These are phyloP conservation scores for Antitype chi DNA, from an alignment of 2,888 invertebrate genomes.

Conservation along the genomic window DNA sequence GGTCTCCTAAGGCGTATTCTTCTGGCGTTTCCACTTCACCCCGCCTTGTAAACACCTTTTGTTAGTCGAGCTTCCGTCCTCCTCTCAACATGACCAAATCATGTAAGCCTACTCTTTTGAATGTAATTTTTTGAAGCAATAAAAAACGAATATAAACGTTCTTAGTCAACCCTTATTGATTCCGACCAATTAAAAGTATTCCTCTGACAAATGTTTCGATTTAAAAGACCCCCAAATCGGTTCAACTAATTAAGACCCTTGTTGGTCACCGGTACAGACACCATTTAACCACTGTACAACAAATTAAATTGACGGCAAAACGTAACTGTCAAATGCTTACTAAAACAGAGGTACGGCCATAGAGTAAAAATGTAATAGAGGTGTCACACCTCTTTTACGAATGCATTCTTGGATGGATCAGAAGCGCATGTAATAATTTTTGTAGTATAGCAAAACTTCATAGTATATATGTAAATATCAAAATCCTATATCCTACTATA, in stretches of 20 bases:
- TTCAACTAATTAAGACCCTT: slow-evolving; percentile 31
- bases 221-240: slow-evolving; percentile 15
- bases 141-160: not conserved
- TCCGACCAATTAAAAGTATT: slow-evolving; percentile 10
- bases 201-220: slow-evolving; percentile 25
- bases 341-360: slow-evolving; percentile 26
- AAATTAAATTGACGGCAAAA: slow-evolving; percentile 44
- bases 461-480: too few species aligned
- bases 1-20: too few species aligned
- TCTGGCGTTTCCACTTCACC: too few species aligned
- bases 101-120: too few species aligned
- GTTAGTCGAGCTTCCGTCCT: too few species aligned
- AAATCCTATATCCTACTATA: too few species aligned
- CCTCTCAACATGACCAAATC: too few species aligned
- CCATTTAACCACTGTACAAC: slow-evolving; percentile 18
- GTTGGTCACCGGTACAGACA: not conserved
- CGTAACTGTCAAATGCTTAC: slow-evolving; percentile 28
- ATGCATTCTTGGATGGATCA: not conserved
- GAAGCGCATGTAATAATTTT: too few species aligned
- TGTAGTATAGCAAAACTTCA: too few species aligned
- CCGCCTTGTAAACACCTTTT: too few species aligned
- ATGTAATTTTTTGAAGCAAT: not conserved
- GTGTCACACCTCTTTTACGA: not conserved
- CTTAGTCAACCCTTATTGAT: not conserved
- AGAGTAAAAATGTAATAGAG: slow-evolving; percentile 1